Evolutionary conservation across 2,888 invertebrate species (phyloP), one percentile per base, ranked within the genome.

Genomic region (Carpatolechia fugitivella): DNA sequence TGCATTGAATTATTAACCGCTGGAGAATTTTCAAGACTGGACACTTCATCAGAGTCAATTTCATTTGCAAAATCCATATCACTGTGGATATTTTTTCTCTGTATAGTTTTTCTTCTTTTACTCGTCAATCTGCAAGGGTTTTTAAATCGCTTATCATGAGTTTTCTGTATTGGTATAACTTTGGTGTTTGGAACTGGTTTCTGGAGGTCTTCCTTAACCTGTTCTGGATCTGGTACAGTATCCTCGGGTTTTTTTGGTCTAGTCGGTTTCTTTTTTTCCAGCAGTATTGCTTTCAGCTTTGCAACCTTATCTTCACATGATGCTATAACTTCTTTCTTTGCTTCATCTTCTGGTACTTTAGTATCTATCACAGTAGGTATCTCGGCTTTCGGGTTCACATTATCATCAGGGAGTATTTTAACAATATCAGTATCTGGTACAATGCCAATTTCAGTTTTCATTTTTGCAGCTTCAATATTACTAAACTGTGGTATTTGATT

Each of bases 241-340:
- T 66, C 71, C 2, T 64, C 52, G 41, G 66, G 63, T 56, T 64
- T 48, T 48, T 44, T 56, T 40, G 55, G 33, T 35, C 62, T 60
- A 31, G 51, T 55, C 52, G 62, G 66, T 49, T 74, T 73, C 44
- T 64, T 75, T 30, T 73, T 76, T 30, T 72, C 68, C 62, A 75
- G 69, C 5, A 86, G 62, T 14, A 87, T 61, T 0, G 78, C 74
- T 58, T 86, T 87, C 13, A 88, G 59, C 61, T 73, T 75, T n/a
- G 63, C 75, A 10, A 88, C 59, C 66, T 88, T 89, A 49, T 85
- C 85, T 58, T 88, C 87, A 50, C 89, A 88, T 0, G 82, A 72
- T 8, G 74, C 62, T 0, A 87, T 74, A 13, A 83, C 58, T 59
- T 80, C 65, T 11, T 64, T 53, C 57, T 72, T 74, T 51, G 30